A percentile compares a stretch with the other conserved stretches of the same genome.
These are phyloP conservation scores for Metellina segmentata DNA, from an alignment of 2,888 invertebrate species.

Conservation along the genomic window DNA sequence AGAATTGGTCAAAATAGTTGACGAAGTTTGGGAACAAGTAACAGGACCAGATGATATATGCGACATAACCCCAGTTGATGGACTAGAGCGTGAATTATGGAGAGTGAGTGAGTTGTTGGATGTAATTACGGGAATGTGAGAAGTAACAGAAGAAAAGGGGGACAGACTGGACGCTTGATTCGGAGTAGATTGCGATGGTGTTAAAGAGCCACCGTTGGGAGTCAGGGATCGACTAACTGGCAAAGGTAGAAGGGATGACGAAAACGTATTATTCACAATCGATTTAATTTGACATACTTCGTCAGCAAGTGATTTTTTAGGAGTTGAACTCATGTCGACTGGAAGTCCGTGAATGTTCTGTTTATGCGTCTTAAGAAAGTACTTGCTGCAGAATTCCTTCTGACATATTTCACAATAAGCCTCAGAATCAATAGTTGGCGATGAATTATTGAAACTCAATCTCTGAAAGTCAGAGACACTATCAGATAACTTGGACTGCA, in stretches of 20 bases:
- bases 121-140: constrained; percentile 69
- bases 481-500: constrained; percentile 67
- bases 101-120: constrained; percentile 33
- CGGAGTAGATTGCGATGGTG: constrained; percentile 24
- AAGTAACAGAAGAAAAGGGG: constrained; percentile 52
- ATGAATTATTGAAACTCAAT: constrained; percentile 58
- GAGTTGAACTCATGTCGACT: constrained; percentile 74
- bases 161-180: constrained; percentile 46
- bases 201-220: constrained; percentile 20
- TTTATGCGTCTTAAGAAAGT: constrained; percentile 87
- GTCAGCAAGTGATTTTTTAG: constrained; percentile 74
- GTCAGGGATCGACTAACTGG: constrained; percentile 23
- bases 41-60: constrained; percentile 32
- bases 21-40: constrained; percentile 43
- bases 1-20: constrained; percentile 39
- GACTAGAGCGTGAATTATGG: constrained; percentile 61
- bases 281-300: constrained; percentile 76
- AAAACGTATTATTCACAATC: constrained; percentile 70
- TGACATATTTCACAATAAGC: constrained; percentile 84
- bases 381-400: constrained; percentile 85
- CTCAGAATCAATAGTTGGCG: constrained; percentile 78
- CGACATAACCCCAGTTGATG: constrained; percentile 34
- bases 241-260: constrained; percentile 52
- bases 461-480: constrained; percentile 61
- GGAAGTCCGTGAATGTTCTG: constrained; percentile 85